Evolutionary conservation across 2,888 invertebrate genomes (phyloP), one percentile per base, ranked within the genome.

Genomic region (Myopa testacea): DNA sequence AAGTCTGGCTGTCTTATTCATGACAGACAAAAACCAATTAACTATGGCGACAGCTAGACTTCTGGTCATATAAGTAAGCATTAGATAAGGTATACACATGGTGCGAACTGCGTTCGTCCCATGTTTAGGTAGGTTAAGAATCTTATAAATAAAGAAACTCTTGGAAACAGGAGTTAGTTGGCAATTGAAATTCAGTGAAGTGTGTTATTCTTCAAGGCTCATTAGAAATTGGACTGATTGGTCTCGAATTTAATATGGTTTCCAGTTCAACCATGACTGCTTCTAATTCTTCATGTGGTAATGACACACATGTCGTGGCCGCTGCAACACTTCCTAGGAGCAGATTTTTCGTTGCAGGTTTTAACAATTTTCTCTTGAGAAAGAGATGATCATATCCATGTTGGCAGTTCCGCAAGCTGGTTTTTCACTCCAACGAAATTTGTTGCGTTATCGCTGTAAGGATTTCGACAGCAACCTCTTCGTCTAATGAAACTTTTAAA

Each of bases 391-490:
- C 19, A 62, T 19, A n/a, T 62, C 26, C n/a, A 62, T 8, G 62
- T 12, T 19, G n/a, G 7, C 37, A 71, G 38, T 8, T 71, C 71
- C 10, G 7, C 16, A 4, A 71, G 58, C 58, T 58, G 26, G 34
- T 55, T 26, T 55, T 34, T 34, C 3, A 58, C 71, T 55, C 34
- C 71, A 81, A 81, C n/a, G n/a, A n/a, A n/a, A 14, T 80, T 80
- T 1, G 80, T 81, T 4, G 79, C 81, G 60, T 80, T 80, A 26
- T 81, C 79, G 50, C 78, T 78, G 65, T 79, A 80, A 10, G 81
- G 40, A 16, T 77, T 63, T 14, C 60, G 45, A 19, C 78, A 79
- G 10, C 69, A 45, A 10, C 80, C 79, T 63, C 80, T 72, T 5
- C 81, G 62, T 55, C 71, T 55, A 14, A 55, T 34, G 71, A 81